Evolutionary conservation across 2,113 vertebrate species (phyloP).

Genomic region (Rousettus leschenaultii): DNA sequence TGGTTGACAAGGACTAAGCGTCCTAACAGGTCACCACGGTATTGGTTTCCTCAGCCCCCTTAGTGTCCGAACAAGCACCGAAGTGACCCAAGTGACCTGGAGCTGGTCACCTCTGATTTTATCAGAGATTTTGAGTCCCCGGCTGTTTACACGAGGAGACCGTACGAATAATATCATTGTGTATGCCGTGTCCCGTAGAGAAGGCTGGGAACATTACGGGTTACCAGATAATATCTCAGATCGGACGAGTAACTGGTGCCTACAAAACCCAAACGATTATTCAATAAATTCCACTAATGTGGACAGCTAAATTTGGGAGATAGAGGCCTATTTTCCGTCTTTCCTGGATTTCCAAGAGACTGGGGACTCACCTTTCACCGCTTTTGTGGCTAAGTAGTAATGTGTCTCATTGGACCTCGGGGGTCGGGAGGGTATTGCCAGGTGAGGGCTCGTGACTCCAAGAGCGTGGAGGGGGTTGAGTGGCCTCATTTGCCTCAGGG

Average conservation of each 20-base stretch:
- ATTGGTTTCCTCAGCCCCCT: not conserved
- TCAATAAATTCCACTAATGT: not conserved
- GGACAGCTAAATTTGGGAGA: not conserved
- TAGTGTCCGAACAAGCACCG: not conserved
- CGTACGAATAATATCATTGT: not conserved
- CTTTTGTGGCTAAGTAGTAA: not conserved
- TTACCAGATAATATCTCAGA: not conserved
- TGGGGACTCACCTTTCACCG: not conserved
- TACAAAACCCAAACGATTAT: not conserved
- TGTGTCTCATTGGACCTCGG: not conserved
- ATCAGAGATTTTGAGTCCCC: not conserved
- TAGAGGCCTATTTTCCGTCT: not conserved
- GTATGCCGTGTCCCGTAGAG: not conserved
- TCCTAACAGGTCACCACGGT: not conserved
- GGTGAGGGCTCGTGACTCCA: not conserved
- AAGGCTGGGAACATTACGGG: not conserved
- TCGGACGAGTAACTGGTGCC: not conserved
- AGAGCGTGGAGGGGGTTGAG: fast-evolving
- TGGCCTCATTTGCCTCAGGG: not conserved
- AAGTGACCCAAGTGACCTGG: not conserved
- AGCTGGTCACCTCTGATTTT: not conserved
- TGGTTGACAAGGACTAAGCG: not conserved
- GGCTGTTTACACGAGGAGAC: not conserved
- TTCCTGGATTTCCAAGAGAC: not conserved
- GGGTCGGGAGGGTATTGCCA: not conserved